These are phyloP conservation scores for Bradypodion ventrale DNA, from an alignment of 2,797 vertebrate species.

Conservation along the genomic window DNA sequence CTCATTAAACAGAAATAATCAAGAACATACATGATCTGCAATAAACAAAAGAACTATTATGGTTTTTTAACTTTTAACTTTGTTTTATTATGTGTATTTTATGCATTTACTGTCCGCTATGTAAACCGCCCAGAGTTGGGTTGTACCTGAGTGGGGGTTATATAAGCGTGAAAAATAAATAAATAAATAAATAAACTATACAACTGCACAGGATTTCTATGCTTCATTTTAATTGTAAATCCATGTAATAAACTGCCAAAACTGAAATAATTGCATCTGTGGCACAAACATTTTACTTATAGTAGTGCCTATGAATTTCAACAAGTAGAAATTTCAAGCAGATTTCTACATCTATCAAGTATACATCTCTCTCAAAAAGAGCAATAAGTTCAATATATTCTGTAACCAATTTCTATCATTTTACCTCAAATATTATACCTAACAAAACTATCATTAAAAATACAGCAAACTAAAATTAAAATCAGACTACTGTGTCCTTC, in stretches of 20 bases:
- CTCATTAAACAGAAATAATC: not conserved
- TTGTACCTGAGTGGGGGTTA: no score
- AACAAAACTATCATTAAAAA: not conserved
- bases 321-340: not conserved
- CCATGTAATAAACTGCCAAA: no score
- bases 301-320: no score
- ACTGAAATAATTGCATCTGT: no score
- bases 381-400: not conserved
- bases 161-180: no score
- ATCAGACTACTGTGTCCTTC: not conserved
- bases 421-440: not conserved
- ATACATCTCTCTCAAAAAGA: not conserved
- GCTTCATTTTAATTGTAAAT: not conserved
- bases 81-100: no score
- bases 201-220: not conserved
- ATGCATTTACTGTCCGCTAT: no score
- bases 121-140: no score
- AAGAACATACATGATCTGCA: not conserved
- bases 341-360: not conserved
- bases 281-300: not conserved
- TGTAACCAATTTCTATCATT: not conserved
- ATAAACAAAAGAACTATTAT: not conserved
- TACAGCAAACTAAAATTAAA: not conserved
- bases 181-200: no score
- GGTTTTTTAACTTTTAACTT: no score